Percentiles rank a stretch among this genome's conserved stretches.
These are phyloP conservation scores for Spodoptera frugiperda DNA, from an alignment of 1,140 invertebrate species.

Conservation along the genomic window DNA sequence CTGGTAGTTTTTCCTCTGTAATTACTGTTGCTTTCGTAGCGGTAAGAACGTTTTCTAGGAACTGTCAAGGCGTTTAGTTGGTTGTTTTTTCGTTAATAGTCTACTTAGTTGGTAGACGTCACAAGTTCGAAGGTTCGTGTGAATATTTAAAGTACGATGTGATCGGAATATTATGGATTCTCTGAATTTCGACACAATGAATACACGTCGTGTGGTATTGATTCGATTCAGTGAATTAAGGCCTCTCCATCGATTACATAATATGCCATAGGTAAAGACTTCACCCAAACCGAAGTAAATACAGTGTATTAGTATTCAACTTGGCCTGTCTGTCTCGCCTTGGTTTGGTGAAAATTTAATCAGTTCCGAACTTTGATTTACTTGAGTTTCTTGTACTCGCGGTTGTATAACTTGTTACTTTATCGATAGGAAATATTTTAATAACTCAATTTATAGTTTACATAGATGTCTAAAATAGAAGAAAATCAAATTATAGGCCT, in stretches of 20 bases:
- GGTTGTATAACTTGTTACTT: not conserved
- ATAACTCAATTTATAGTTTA: too few relatives aligned
- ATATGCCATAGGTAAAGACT: not conserved
- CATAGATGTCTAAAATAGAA: too few relatives aligned
- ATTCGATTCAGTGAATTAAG: constrained; percentile 14
- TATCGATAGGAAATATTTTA: too few relatives aligned
- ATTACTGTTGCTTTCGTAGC: not conserved
- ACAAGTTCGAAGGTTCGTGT: not conserved
- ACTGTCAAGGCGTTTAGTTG: not conserved
- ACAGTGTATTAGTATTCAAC: constrained; percentile 33
- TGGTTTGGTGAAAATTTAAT: constrained; percentile 33
- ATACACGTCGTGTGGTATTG: not conserved
- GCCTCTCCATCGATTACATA: constrained; percentile 7
- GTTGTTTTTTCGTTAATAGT: constrained; percentile 2
- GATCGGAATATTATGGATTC: not conserved
- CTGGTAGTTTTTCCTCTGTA: not conserved
- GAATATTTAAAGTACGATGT: not conserved
- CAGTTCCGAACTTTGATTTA: constrained; percentile 18
- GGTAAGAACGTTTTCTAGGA: not conserved
- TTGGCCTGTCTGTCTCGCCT: not conserved
- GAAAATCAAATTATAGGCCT: too few relatives aligned
- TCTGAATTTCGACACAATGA: not conserved
- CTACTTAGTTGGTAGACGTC: constrained; percentile 1
- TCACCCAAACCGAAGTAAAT: constrained; percentile 11
- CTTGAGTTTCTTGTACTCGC: constrained; percentile 2